Percentiles rank a stretch among this genome's conserved stretches.
Conservation (phyloP, 2,797 vertebrate genomes). For the Linurgus olivaceus region DNA sequence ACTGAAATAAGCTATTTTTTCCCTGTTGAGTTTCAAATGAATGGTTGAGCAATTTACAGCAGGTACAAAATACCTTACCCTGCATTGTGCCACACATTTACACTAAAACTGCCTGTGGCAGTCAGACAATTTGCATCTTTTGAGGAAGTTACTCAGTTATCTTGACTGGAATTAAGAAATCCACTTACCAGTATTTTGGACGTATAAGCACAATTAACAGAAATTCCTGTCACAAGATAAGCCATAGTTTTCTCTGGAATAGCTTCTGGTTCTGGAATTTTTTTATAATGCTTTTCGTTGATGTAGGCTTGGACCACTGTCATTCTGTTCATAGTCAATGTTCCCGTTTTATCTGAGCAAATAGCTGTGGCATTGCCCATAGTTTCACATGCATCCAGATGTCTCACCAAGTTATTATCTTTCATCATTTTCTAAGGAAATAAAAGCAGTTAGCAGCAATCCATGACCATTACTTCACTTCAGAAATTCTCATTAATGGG, state of each 20-base stretch:
- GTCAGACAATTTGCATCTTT: not conserved
- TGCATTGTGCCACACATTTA: not conserved
- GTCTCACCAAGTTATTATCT: slow-evolving; percentile 97
- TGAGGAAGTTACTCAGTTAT: not conserved
- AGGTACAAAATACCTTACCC: not conserved
- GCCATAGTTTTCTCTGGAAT: slow-evolving; percentile 87
- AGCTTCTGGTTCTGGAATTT: slow-evolving; percentile 89
- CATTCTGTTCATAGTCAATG: slow-evolving; percentile 99
- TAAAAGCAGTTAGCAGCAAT: slow-evolving; percentile 20
- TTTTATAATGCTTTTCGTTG: slow-evolving; percentile 90
- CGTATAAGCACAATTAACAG: slow-evolving; percentile 97
- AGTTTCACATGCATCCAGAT: slow-evolving; percentile 97
- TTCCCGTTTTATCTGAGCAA: slow-evolving; percentile 99
- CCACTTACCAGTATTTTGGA: slow-evolving; percentile 95
- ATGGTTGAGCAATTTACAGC: not conserved
- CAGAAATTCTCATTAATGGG: not conserved
- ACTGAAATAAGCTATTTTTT: not conserved
- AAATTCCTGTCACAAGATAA: slow-evolving; percentile 91
- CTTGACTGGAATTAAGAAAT: not conserved
- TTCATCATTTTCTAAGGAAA: slow-evolving; percentile 98
- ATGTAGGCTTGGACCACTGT: slow-evolving; percentile 93
- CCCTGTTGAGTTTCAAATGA: not conserved
- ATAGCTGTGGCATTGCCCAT: slow-evolving; percentile 99
- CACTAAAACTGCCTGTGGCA: not conserved
- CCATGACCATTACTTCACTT: not conserved